Base-by-base conservation (phyloP, 1,140 invertebrate species). In the Aphis gossypii region DNA sequence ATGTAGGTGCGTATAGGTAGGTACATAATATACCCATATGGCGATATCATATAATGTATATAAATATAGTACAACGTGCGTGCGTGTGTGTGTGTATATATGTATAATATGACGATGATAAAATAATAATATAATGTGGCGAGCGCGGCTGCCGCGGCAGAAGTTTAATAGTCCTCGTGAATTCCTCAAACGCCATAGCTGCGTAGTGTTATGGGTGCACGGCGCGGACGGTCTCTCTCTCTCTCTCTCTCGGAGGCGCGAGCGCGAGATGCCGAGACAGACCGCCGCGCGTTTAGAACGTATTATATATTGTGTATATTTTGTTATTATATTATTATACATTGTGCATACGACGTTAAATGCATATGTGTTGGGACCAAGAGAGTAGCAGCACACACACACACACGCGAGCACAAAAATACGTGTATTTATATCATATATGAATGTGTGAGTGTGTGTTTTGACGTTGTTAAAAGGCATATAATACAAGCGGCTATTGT, bases 381-480 rank as follows among this genome's bases (percentile, higher is more conserved):
- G 41, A 44, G 83, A 84, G 83, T 84, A 84, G 83, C 41, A 44
- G 76, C 35, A n/a, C 30, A n/a, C 60, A 68, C 30, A 68, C 60
- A 68, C 56, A 60, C 56, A 25, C 30, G 60, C 30, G n/a, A 14
- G n/a, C 30, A 76, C 60, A 76, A 18, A 76, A 76, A 76, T 76
- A 76, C n/a, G 30, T 76, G 60, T 76, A 76, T 76, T 18, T n/a
- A 83, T 83, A 83, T 83, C n/a, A 41, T 83, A 23, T 23, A 41
- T 23, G 82, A 23, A 23, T 51, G 30, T 46, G 35, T 93, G 35
- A 11, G 44, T 51, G 92, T 54, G 90, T 93, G 92, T 93, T 93
- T 93, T 93, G 92, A 93, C 82, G 92, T 93, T 93, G 92, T 93
- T 93, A 93, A 93, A 93, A 93, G 82, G 92, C 92, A 21, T 93